These are phyloP conservation scores for Invenusta paracnida DNA, from an alignment of 2,888 invertebrate genomes.

Conservation along the genomic window DNA sequence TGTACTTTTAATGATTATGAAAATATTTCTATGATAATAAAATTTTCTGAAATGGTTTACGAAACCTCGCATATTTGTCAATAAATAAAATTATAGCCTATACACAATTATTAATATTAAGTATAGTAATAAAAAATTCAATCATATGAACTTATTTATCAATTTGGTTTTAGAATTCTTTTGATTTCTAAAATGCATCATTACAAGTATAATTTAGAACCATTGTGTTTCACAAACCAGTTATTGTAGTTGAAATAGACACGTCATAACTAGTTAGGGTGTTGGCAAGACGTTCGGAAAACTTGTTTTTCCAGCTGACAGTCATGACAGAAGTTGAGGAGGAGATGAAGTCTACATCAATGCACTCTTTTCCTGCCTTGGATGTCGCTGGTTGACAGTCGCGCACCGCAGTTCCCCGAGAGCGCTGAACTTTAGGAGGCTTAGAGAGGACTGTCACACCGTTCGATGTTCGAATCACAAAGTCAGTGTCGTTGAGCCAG, in stretches of 20 bases:
- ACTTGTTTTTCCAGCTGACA: neutral
- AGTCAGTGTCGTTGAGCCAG: constrained; percentile 37
- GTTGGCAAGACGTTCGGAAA: neutral
- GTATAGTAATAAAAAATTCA: no score
- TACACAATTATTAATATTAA: no score
- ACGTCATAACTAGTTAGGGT: neutral
- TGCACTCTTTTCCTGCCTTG: neutral
- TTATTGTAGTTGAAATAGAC: neutral
- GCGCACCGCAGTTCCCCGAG: neutral
- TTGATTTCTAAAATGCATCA: no score
- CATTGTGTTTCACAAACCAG: neutral
- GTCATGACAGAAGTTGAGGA: neutral
- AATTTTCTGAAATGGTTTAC: no score
- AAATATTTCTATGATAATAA: no score
- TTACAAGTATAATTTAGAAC: no score
- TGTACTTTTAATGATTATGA: no score
- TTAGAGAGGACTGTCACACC: constrained; percentile 29
- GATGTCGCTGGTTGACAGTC: neutral
- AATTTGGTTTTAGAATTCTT: no score
- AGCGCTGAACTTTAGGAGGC: neutral
- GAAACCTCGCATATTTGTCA: no score
- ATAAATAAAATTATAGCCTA: no score
- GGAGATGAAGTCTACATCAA: neutral
- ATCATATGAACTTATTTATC: no score
- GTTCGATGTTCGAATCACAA: constrained; percentile 30